phyloP scores from a whole-genome alignment of 2,113 vertebrate genomes.

The Thalassarche chlororhynchos region DNA sequence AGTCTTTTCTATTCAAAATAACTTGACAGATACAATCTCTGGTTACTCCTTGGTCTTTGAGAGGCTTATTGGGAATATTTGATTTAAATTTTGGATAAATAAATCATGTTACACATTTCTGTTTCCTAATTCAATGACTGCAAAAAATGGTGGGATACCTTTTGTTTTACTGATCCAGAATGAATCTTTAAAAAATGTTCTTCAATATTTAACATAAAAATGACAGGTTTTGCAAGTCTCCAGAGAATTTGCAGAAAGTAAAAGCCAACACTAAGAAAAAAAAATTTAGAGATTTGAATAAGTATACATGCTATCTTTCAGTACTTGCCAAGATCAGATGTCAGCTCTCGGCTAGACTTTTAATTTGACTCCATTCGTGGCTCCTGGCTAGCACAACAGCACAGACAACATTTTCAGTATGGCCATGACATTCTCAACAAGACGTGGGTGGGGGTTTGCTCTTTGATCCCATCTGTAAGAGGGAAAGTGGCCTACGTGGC shows the following conservation, averaged over 20 bases:
- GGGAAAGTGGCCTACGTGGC: not conserved
- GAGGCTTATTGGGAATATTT: not conserved
- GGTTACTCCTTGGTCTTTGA: not conserved
- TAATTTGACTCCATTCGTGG: not conserved
- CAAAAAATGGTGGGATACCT: not conserved
- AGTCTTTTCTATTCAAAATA: not conserved
- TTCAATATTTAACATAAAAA: not conserved
- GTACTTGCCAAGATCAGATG: not conserved
- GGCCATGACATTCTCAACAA: not conserved
- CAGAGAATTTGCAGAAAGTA: not conserved
- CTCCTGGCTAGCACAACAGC: not conserved
- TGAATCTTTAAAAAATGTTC: not conserved
- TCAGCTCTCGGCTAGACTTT: not conserved
- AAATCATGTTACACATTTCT: not conserved
- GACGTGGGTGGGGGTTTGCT: not conserved
- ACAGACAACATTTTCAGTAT: not conserved
- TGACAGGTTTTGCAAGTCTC: not conserved
- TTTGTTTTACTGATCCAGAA: not conserved
- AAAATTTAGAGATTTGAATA: not conserved
- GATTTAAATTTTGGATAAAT: not conserved
- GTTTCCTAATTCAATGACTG: not conserved
- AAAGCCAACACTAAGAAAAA: not conserved
- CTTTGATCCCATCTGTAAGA: not conserved
- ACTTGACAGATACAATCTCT: not conserved
- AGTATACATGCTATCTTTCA: not conserved